phyloP scores from a whole-genome alignment of 92 coral and sea anemone genomes.

The Isaurus tuberculatus region DNA sequence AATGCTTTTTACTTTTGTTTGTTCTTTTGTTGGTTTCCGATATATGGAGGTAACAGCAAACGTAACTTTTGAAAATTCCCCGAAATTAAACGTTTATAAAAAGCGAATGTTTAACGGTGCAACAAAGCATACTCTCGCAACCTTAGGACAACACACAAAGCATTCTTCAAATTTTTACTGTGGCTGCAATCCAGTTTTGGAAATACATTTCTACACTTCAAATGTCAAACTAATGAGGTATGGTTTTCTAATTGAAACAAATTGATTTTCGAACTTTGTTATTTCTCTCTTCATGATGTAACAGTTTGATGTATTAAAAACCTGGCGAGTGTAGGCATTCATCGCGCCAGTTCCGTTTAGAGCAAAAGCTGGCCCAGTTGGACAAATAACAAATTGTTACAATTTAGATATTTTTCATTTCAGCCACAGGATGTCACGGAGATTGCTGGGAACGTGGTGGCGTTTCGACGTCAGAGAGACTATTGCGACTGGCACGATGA shows the following conservation, averaged over 20 bases:
- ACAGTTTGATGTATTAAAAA: neutral
- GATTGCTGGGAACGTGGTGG: neutral
- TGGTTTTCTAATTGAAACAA: constrained; percentile 12
- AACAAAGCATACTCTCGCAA: neutral
- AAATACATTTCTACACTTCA: neutral
- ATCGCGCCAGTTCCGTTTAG: neutral
- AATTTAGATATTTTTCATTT: constrained; percentile 24
- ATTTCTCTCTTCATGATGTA: neutral
- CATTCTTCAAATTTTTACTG: neutral
- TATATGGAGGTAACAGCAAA: no score
- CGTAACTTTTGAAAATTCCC: no score
- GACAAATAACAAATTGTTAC: neutral
- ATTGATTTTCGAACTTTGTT: neutral
- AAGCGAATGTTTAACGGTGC: neutral
- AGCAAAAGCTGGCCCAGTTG: neutral
- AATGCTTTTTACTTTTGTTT: no score
- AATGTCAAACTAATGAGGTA: neutral
- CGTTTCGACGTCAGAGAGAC: neutral
- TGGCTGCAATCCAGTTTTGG: no score
- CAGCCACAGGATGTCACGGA: constrained; percentile 11
- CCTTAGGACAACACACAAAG: neutral
- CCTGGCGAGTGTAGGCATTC: neutral
- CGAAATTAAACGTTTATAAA: no score
- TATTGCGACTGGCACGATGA: neutral
- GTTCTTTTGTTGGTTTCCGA: no score